phyloP scores from a whole-genome alignment of 2,888 invertebrate genomes.

The Dione juno region DNA sequence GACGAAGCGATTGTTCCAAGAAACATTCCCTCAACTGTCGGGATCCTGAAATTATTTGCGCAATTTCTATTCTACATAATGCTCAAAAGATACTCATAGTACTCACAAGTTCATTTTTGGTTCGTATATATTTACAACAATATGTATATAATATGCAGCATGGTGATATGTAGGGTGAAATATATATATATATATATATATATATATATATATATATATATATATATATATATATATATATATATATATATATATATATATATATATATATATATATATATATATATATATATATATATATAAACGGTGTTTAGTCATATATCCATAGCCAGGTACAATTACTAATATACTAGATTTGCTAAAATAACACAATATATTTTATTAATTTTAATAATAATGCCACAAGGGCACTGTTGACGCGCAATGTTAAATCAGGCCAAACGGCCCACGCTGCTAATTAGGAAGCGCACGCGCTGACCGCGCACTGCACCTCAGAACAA shows the following conservation, averaged over 20 bases:
- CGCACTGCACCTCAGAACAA: constrained; percentile 62
- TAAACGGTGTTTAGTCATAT: too few relatives aligned
- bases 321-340: too few relatives aligned
- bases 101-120: neutral
- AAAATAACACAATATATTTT: neutral
- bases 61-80: constrained; percentile 5
- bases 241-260: too few relatives aligned
- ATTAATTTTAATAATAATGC: neutral
- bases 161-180: too few relatives aligned
- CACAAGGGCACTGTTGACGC: constrained; percentile 54
- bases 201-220: too few relatives aligned
- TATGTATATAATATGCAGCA: too few relatives aligned
- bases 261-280: too few relatives aligned
- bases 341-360: too few relatives aligned
- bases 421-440: constrained; percentile 73
- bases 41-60: constrained; percentile 23
- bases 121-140: neutral
- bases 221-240: too few relatives aligned
- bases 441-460: constrained; percentile 75
- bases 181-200: too few relatives aligned
- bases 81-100: neutral
- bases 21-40: constrained; percentile 6
- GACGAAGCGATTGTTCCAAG: constrained; percentile 19
- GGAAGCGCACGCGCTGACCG: constrained; percentile 77
- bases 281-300: too few relatives aligned